These are phyloP conservation scores for Heliconius eleuchia DNA, from an alignment of 1,140 invertebrate genomes.

Conservation along the genomic window DNA sequence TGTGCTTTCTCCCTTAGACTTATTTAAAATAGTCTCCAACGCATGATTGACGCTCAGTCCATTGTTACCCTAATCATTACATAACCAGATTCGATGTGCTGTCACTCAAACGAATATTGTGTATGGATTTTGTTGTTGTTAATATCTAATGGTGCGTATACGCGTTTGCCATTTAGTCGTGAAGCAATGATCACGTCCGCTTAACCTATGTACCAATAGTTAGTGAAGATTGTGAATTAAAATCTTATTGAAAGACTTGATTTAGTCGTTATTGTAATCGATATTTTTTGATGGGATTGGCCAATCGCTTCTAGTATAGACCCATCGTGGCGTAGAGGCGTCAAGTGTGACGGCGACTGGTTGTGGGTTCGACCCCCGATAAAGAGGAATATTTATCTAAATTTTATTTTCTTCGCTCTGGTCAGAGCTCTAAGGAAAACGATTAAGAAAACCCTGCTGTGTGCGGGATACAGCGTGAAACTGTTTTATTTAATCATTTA, in stretches of 20 bases:
- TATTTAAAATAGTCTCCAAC: constrained; percentile 76
- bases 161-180: constrained; percentile 76
- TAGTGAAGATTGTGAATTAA: constrained; percentile 36
- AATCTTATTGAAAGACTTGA: constrained; percentile 35
- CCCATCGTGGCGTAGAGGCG: too few species aligned
- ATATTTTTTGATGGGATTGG: constrained; percentile 26
- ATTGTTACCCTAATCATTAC: constrained; percentile 70
- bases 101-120: constrained; percentile 71
- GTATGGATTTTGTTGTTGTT: constrained; percentile 67
- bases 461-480: too few species aligned
- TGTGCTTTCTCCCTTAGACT: constrained; percentile 73
- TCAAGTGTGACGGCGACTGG: too few species aligned
- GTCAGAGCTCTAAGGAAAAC: too few species aligned
- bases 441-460: too few species aligned
- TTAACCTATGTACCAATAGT: constrained; percentile 62
- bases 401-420: too few species aligned
- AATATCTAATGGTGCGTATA: constrained; percentile 73
- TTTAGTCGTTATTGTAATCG: constrained; percentile 31
- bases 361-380: too few species aligned
- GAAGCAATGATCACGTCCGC: constrained; percentile 63
- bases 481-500: too few species aligned
- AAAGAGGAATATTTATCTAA: too few species aligned
- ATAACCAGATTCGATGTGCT: constrained; percentile 71
- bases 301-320: constrained; percentile 7
- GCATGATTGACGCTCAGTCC: constrained; percentile 63